Conservation (phyloP, 2,797 vertebrate species). For the Hemitrygon akajei region DNA sequence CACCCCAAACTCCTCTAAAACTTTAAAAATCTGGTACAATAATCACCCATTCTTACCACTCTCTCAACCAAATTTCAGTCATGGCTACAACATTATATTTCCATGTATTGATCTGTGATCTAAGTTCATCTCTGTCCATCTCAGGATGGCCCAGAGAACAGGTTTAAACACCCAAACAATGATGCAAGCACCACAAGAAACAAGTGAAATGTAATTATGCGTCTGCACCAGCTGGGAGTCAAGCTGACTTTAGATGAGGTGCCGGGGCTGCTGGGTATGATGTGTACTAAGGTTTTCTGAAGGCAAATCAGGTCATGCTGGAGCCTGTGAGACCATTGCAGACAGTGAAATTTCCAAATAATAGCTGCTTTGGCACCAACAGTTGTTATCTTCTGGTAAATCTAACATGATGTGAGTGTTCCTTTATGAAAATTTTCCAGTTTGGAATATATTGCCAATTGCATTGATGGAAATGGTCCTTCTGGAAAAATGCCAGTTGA, state of each 20-base stretch:
- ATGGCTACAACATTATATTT: too few species aligned
- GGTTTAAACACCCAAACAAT: background rate
- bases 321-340: background rate
- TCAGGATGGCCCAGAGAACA: background rate
- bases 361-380: background rate
- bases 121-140: too few species aligned
- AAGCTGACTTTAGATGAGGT: background rate
- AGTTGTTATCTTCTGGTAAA: background rate
- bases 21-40: too few species aligned
- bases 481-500: background rate
- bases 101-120: too few species aligned
- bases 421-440: conserved; percentile 1
- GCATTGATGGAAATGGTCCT: background rate
- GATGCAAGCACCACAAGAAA: background rate
- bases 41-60: too few species aligned
- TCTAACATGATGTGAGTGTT: background rate
- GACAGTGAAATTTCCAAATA: background rate
- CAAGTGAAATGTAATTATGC: background rate
- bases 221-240: background rate
- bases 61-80: too few species aligned
- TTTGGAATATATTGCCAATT: background rate
- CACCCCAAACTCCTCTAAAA: too few species aligned
- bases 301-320: background rate
- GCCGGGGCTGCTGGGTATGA: background rate
- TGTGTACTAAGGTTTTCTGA: background rate